These are phyloP conservation scores for Psilanteris sp. DNA, from an alignment of 1,140 invertebrate genomes.

Conservation along the genomic window DNA sequence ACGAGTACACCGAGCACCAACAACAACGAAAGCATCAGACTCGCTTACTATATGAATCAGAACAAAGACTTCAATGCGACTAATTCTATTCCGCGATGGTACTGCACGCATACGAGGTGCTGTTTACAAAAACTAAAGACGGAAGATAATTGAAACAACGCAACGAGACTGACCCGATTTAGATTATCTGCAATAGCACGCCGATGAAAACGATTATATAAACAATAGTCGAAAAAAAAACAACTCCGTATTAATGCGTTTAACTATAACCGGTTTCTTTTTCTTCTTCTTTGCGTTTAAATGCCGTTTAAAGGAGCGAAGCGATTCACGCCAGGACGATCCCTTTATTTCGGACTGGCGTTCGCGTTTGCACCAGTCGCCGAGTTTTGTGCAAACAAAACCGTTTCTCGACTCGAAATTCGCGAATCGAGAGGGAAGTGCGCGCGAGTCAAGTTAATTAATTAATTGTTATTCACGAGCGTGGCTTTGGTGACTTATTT, in stretches of 20 bases:
- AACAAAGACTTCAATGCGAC: constrained; percentile 52
- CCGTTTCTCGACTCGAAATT: no score
- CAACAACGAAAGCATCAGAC: constrained; percentile 25
- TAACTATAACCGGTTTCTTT: constrained; percentile 53
- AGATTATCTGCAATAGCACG: constrained; percentile 59
- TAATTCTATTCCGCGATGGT: constrained; percentile 47
- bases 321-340: no score
- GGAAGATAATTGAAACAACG: constrained; percentile 63
- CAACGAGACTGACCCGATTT: constrained; percentile 61
- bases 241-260: constrained; percentile 49
- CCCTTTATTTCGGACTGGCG: no score
- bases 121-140: constrained; percentile 63
- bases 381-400: no score
- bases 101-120: constrained; percentile 48
- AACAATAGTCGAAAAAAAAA: constrained; percentile 47
- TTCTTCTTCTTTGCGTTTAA: not conserved
- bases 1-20: constrained; percentile 1
- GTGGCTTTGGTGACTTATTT: no score
- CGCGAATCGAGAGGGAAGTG: no score
- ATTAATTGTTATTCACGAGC: no score
- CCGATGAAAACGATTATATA: constrained; percentile 61
- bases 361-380: no score
- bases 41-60: constrained; percentile 23
- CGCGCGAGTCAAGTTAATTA: no score
- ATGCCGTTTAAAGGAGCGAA: no score